A percentile compares a stretch with the other conserved stretches of the same genome.
Conservation (phyloP, 2,113 vertebrate species). For the Eulacestoma nigropectus region DNA sequence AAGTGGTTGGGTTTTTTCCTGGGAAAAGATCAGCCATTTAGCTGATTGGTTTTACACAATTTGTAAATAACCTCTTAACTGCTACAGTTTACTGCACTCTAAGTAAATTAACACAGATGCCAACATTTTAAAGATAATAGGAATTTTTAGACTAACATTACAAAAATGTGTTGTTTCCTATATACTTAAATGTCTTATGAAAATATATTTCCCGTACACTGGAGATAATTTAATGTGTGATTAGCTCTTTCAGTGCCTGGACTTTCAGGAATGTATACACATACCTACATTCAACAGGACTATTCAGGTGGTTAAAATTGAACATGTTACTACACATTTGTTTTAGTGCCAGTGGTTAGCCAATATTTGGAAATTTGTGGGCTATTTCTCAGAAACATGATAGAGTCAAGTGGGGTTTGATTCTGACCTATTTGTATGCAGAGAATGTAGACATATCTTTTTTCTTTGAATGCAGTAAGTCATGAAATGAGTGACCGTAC, state of each 20-base stretch:
- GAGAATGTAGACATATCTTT: background rate
- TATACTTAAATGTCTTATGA: background rate
- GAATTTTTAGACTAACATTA: background rate
- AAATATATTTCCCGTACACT: background rate
- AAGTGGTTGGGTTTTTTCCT: background rate
- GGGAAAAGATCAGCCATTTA: background rate
- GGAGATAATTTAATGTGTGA: background rate
- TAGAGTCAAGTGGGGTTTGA: background rate
- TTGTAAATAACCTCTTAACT: conserved; percentile 11
- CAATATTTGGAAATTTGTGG: background rate
- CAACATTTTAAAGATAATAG: background rate
- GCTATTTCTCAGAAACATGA: background rate
- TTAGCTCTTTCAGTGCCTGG: background rate
- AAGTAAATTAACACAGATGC: background rate
- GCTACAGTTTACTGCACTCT: background rate
- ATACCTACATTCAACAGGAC: background rate
- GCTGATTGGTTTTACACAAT: background rate
- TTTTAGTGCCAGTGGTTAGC: background rate
- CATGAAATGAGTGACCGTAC: background rate
- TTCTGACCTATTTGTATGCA: background rate
- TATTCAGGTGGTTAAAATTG: conserved; percentile 2
- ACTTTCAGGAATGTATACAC: background rate
- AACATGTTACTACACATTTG: background rate
- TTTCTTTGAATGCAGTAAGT: background rate
- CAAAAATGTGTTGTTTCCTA: background rate